phyloP scores from a whole-genome alignment of 2,113 vertebrate species.

The Phasianus colchicus region DNA sequence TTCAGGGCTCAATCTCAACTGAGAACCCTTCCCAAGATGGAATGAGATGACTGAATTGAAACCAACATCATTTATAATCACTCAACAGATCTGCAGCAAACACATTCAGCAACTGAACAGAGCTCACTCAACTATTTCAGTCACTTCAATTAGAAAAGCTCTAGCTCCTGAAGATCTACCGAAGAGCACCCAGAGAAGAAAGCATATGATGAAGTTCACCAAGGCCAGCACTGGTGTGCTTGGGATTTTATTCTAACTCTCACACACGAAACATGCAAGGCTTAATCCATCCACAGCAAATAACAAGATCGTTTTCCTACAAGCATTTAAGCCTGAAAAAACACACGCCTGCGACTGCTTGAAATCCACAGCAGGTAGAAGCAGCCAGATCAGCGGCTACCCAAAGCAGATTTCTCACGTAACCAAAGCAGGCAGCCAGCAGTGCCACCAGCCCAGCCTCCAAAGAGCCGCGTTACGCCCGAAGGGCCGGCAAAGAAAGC shows the following conservation, averaged over 20 bases:
- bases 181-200: background rate
- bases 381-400: background rate
- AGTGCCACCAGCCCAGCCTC: background rate
- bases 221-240: background rate
- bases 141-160: background rate
- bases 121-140: background rate
- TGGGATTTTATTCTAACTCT: background rate
- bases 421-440: background rate
- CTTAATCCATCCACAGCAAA: background rate
- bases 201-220: background rate
- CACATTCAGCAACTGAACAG: background rate
- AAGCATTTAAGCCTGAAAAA: background rate
- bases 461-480: rapidly evolving
- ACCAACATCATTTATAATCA: background rate
- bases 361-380: background rate
- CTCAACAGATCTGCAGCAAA: background rate
- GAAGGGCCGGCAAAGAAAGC: background rate
- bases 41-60: background rate
- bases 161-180: background rate
- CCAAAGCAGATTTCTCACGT: background rate
- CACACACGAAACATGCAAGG: background rate
- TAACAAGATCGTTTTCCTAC: background rate
- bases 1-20: background rate
- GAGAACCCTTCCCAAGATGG: background rate
- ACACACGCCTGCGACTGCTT: background rate